Evolutionary conservation across 2,113 vertebrate species (phyloP).

Genomic region (Cyanoliseus patagonus): DNA sequence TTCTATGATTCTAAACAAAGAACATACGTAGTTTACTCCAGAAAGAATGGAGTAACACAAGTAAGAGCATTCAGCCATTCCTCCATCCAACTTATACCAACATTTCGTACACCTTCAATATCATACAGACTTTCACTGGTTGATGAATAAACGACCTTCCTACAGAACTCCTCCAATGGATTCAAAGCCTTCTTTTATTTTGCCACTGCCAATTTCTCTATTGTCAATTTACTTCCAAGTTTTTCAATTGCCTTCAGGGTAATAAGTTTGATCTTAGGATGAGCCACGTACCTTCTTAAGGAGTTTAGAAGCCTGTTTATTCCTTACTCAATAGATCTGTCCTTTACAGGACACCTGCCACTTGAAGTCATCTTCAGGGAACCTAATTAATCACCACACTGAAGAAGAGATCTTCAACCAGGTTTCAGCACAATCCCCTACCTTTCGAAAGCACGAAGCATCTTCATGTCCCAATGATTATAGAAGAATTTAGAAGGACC

Average conservation of each 20-base stretch:
- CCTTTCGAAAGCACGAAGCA: neutral
- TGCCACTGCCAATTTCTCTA: neutral
- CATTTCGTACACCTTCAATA: neutral
- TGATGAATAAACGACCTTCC: neutral
- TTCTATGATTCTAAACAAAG: neutral
- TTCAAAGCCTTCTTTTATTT: neutral
- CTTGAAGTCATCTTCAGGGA: neutral
- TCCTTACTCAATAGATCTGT: neutral
- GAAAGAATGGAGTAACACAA: neutral
- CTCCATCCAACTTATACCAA: neutral
- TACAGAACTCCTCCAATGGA: neutral
- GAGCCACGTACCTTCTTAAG: neutral
- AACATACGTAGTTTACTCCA: neutral
- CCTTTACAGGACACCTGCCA: neutral
- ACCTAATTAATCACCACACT: neutral
- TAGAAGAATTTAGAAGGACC: neutral
- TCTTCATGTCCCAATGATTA: neutral
- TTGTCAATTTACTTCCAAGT: slow-evolving; percentile 5
- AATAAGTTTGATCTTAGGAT: neutral
- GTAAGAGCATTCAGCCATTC: neutral
- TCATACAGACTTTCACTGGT: neutral
- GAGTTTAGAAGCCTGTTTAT: neutral
- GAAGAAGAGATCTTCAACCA: neutral
- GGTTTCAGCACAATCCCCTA: neutral
- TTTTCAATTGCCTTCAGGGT: neutral